Percentiles rank a stretch among this genome's conserved stretches.
Conservation (phyloP, 2,797 vertebrate genomes). For the Microchirus variegatus region DNA sequence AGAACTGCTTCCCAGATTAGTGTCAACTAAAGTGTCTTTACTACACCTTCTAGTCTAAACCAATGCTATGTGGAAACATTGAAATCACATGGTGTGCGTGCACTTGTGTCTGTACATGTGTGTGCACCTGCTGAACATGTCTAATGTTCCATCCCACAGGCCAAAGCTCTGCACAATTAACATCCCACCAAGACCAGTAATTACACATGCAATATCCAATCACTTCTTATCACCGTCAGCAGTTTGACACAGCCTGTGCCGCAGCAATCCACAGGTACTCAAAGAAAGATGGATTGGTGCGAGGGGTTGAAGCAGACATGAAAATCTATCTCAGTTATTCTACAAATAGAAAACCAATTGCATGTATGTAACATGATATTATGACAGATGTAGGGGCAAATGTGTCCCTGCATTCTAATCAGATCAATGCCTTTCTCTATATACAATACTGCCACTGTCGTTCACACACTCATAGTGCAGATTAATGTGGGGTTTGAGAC, state of each 20-base stretch:
- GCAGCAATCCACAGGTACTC: conserved; percentile 57
- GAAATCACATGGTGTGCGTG: conserved; percentile 5
- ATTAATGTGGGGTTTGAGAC: conserved; percentile 33
- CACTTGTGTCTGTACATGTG: not conserved
- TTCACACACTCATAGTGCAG: conserved; percentile 10
- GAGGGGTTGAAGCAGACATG: conserved; percentile 50
- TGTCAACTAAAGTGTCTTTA: conserved; percentile 4
- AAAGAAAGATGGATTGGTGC: conserved; percentile 70
- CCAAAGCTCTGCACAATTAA: conserved; percentile 68
- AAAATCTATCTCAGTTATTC: conserved; percentile 77
- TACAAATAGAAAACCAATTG: conserved; percentile 76
- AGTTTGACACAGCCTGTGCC: conserved; percentile 34
- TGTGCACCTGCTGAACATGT: conserved; percentile 21
- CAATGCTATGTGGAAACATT: conserved; percentile 4
- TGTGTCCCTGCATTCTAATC: conserved; percentile 57
- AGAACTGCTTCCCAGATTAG: conserved; percentile 18
- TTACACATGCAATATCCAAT: conserved; percentile 74
- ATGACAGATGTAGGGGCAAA: conserved; percentile 71
- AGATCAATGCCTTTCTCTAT: conserved; percentile 57
- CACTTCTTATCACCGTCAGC: conserved; percentile 64
- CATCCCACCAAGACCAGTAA: conserved; percentile 68
- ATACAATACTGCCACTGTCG: conserved; percentile 13
- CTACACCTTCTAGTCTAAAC: too few relatives aligned
- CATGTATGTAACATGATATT: conserved; percentile 70
- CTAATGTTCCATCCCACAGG: conserved; percentile 59